Evolutionary conservation across 2,888 invertebrate genomes (phyloP), one percentile per base, ranked within the genome.

Genomic region (Branchellion lobata): DNA sequence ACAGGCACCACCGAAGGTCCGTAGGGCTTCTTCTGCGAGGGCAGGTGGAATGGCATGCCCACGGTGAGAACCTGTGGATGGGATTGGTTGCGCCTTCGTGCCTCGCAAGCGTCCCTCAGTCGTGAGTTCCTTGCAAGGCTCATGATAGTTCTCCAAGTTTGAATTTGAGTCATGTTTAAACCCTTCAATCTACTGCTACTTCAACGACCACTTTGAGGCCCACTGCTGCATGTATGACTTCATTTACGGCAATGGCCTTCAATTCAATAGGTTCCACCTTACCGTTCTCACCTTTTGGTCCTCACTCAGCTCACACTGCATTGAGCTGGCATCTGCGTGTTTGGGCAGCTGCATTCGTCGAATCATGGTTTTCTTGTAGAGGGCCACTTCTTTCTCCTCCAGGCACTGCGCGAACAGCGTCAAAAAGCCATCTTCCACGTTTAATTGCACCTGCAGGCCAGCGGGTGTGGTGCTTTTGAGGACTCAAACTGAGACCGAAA

Each of bases 31-130:
- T 78, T 79, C 31, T 79, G 81, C 0, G 82, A 83, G 1, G 83
- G 83, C 29, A 83, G 74, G 79, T 83, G 83, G 79, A 83, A 83
- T n/a, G 83, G 83, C 82, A 83, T 83, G 71, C 83, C 83, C 33
- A 83, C 80, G 33, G 81, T 80, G 24, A 83, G 80, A 21, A 80
- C 29, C 21, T 82, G 80, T 24, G 3, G 24, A 1, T 71, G 21
- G 21, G n/a, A 18, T 57, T 40, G 40, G 5, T 40, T 40, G 40
- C 57, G n/a, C 36, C 61, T 77, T 33, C 34, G 77, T 33, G 81
- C 80, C 14, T 81, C 31, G 33, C 73, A 75, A 51, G 83, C 76
- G 21, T 81, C 80, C 40, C 82, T 81, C 57, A 81, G 82, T 80
- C 83, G 80, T 81, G 82, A 81, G 57, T 81, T 81, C n/a, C n/a